Evolutionary conservation across 2,797 vertebrate genomes (phyloP).

Genomic region (Spheniscus humboldti): DNA sequence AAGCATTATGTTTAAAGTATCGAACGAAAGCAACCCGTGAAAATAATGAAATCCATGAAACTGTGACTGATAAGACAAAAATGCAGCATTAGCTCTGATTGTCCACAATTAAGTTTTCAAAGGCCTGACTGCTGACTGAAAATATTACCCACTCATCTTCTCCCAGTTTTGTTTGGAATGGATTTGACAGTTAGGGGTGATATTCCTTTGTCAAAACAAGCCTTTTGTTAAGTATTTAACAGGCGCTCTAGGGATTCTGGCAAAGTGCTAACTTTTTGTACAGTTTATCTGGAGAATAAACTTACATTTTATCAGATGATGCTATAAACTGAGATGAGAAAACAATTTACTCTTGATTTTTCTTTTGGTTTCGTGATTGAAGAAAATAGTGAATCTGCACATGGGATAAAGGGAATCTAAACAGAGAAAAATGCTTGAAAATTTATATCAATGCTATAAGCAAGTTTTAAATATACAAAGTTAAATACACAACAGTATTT

Average conservation of each 20-base stretch:
- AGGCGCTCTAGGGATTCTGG: slow-evolving; percentile 37
- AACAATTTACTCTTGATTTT: slow-evolving; percentile 19
- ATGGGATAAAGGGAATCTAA: slow-evolving; percentile 1
- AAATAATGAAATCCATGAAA: neutral
- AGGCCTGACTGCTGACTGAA: slow-evolving; percentile 65
- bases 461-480: neutral
- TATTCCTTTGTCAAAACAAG: slow-evolving; percentile 69
- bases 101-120: slow-evolving; percentile 61
- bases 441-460: neutral
- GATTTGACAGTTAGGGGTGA: slow-evolving; percentile 64
- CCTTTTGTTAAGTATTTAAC: slow-evolving; percentile 63
- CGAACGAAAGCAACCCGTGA: neutral
- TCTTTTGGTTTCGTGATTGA: slow-evolving; percentile 6
- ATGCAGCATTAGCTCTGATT: slow-evolving; percentile 17
- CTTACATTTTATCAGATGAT: slow-evolving; percentile 63
- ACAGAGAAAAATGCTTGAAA: neutral
- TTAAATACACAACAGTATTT: neutral
- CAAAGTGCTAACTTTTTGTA: slow-evolving; percentile 64
- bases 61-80: slow-evolving; percentile 5
- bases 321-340: slow-evolving; percentile 52
- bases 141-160: slow-evolving; percentile 58
- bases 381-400: slow-evolving; percentile 19
- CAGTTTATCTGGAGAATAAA: slow-evolving; percentile 59
- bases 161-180: slow-evolving; percentile 64
- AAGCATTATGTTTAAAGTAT: neutral